Percentiles rank a stretch among this genome's conserved stretches.
phyloP scores from a whole-genome alignment of 2,888 invertebrate species.

The Timema cristinae region DNA sequence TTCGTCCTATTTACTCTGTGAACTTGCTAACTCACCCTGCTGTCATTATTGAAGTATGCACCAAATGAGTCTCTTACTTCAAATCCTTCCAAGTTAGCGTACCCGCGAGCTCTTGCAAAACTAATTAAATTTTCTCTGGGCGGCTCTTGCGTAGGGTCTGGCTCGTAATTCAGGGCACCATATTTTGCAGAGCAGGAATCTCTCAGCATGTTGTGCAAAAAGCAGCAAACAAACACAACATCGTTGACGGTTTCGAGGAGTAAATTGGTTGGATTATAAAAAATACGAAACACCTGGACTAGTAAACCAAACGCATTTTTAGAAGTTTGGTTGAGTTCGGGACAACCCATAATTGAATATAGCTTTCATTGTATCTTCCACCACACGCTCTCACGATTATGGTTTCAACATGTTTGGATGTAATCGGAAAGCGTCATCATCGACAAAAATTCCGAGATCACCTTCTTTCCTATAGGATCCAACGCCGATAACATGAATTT shows the following conservation, averaged over 20 bases:
- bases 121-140: constrained; percentile 9
- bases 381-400: constrained; percentile 21
- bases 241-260: not conserved
- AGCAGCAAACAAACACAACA: constrained; percentile 4
- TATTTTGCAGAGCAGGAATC: not conserved
- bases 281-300: constrained; percentile 4
- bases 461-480: constrained; percentile 19
- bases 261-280: constrained; percentile 5
- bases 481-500: constrained; percentile 16
- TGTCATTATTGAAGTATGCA: not conserved
- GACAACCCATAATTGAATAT: constrained; percentile 26
- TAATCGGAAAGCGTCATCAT: constrained; percentile 28
- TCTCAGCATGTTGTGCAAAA: constrained; percentile 4
- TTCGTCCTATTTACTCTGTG: not conserved
- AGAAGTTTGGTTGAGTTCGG: constrained; percentile 23
- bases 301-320: constrained; percentile 28
- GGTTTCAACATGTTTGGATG: constrained; percentile 23
- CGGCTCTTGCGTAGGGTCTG: constrained; percentile 10
- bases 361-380: constrained; percentile 16
- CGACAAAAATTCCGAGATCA: constrained; percentile 21
- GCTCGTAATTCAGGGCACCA: not conserved
- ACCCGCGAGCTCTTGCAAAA: constrained; percentile 5
- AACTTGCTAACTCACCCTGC: not conserved
- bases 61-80: not conserved
- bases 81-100: constrained; percentile 11